Conservation (phyloP, 2,888 invertebrate genomes). For the Poecilobothrus nobilitatus region DNA sequence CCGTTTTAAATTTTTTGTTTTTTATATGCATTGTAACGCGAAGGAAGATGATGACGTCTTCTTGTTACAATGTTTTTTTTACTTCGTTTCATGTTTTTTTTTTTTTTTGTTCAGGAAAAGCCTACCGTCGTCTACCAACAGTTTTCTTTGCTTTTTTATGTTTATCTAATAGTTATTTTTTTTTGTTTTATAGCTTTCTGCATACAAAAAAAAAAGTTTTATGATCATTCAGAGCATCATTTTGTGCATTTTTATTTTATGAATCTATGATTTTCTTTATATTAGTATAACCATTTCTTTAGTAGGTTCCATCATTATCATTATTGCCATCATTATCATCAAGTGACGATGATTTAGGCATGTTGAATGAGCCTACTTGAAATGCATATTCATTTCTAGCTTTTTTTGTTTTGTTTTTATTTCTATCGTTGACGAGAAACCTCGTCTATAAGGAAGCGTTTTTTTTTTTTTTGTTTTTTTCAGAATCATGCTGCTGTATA, state of each 20-base stretch:
- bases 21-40: too few species aligned
- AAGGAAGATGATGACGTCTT: too few species aligned
- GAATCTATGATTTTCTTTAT: too few species aligned
- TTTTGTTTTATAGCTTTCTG: too few species aligned
- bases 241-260: too few species aligned
- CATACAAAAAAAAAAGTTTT: too few species aligned
- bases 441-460: neutral
- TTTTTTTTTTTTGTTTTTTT: neutral
- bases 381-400: neutral
- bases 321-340: neutral
- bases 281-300: too few species aligned
- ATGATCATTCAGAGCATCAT: too few species aligned
- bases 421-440: neutral
- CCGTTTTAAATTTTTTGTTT: too few species aligned
- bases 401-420: neutral
- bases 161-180: neutral
- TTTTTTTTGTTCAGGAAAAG: neutral
- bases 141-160: neutral
- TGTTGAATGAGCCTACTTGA: constrained; percentile 4
- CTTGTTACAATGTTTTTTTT: too few species aligned
- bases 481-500: too few species aligned
- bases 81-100: neutral
- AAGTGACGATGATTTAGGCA: neutral
- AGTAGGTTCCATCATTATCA: neutral
- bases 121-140: neutral